Conservation (phyloP, 2,113 vertebrate species). For the Paralichthys olivaceus region DNA sequence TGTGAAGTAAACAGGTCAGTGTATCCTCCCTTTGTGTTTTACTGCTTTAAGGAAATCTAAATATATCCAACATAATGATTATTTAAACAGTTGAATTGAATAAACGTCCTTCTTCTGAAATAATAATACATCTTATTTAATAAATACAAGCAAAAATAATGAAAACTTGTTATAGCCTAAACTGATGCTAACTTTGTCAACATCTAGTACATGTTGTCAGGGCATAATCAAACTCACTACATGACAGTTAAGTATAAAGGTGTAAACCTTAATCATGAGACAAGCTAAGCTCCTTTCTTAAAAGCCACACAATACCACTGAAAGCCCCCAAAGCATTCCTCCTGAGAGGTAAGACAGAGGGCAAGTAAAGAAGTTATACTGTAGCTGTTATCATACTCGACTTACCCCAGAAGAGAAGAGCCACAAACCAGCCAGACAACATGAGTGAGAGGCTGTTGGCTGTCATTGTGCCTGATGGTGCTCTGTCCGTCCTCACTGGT, state of each 20-base stretch:
- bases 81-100: background rate
- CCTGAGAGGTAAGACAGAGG: slow-evolving; percentile 45
- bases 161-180: too few relatives aligned
- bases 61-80: slow-evolving; percentile 3
- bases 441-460: slow-evolving; percentile 28
- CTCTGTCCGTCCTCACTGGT: slow-evolving; percentile 65
- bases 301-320: slow-evolving; percentile 26
- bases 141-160: background rate
- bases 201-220: background rate
- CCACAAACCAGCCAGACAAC: slow-evolving; percentile 48
- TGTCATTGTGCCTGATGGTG: slow-evolving; percentile 67
- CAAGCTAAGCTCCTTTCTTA: slow-evolving; percentile 22
- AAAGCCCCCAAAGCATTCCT: slow-evolving; percentile 40
- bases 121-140: background rate
- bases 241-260: background rate
- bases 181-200: background rate
- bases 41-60: slow-evolving; percentile 30
- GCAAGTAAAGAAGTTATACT: slow-evolving; percentile 13
- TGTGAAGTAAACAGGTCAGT: slow-evolving; percentile 25
- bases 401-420: slow-evolving; percentile 75
- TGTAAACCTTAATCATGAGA: slow-evolving; percentile 41
- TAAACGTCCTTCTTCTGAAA: background rate
- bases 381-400: slow-evolving; percentile 22
- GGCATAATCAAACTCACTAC: slow-evolving; percentile 3
- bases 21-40: slow-evolving; percentile 72